phyloP scores from a whole-genome alignment of 2,888 invertebrate species.

The Xestia ashworthii region DNA sequence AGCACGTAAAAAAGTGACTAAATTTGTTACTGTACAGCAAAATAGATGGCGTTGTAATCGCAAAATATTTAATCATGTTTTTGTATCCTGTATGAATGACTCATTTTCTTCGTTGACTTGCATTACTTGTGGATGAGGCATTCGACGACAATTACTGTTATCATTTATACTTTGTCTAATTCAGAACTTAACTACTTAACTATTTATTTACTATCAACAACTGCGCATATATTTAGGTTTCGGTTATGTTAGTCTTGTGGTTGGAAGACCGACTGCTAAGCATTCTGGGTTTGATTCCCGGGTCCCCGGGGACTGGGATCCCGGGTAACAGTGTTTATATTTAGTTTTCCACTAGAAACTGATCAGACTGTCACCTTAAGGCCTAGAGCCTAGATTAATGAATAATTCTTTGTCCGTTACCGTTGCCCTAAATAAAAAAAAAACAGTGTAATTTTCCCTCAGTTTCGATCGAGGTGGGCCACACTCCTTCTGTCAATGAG shows the following conservation, averaged over 20 bases:
- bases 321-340: background rate
- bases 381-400: background rate
- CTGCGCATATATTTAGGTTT: background rate
- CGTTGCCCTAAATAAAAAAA: too few species aligned
- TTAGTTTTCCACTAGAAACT: background rate
- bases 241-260: background rate
- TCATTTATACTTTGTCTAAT: background rate
- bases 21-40: background rate
- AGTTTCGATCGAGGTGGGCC: too few species aligned
- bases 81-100: slow-evolving; percentile 1
- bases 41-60: slow-evolving; percentile 45
- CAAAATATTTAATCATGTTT: background rate
- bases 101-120: background rate
- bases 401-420: background rate
- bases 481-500: too few species aligned
- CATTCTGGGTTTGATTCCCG: background rate
- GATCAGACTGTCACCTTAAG: background rate
- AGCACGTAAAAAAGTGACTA: background rate
- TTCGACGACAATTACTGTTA: background rate
- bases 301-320: too few species aligned
- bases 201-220: background rate
- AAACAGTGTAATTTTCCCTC: too few species aligned
- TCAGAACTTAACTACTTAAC: background rate
- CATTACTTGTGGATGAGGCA: background rate
- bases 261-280: background rate